Conservation (phyloP, 2,113 vertebrate species). For the Microcebus murinus region DNA sequence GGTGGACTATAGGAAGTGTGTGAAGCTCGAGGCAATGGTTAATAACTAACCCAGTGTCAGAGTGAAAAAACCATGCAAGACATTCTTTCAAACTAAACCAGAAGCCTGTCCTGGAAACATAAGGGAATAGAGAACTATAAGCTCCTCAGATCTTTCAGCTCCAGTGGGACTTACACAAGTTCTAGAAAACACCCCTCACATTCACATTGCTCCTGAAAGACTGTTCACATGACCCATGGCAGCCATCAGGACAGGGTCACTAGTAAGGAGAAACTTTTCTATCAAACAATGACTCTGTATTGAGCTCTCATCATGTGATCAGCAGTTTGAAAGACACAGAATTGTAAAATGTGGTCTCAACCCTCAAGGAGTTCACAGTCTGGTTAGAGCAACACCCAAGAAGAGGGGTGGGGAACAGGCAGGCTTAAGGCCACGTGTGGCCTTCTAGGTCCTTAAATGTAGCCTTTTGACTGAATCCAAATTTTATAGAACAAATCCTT, state of each 20-base stretch:
- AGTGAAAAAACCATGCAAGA: background rate
- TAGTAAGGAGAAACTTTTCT: background rate
- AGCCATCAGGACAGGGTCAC: background rate
- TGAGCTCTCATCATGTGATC: background rate
- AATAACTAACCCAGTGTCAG: background rate
- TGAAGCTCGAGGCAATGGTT: background rate
- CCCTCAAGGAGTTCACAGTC: background rate
- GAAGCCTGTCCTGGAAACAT: background rate
- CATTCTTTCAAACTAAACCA: background rate
- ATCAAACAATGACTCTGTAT: background rate
- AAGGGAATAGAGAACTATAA: background rate
- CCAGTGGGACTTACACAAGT: background rate
- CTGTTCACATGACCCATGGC: rapidly evolving
- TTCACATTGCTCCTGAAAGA: background rate
- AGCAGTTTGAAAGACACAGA: background rate
- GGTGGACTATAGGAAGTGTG: background rate
- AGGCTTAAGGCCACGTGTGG: no score
- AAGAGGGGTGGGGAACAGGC: no score
- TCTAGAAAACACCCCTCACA: background rate
- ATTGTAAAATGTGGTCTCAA: background rate
- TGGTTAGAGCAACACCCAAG: background rate
- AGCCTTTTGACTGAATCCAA: no score
- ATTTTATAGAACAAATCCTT: no score
- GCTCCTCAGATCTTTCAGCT: background rate
- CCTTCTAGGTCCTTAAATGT: no score